Evolutionary conservation across 2,113 vertebrate genomes (phyloP).

Genomic region (Mesocricetus auratus): DNA sequence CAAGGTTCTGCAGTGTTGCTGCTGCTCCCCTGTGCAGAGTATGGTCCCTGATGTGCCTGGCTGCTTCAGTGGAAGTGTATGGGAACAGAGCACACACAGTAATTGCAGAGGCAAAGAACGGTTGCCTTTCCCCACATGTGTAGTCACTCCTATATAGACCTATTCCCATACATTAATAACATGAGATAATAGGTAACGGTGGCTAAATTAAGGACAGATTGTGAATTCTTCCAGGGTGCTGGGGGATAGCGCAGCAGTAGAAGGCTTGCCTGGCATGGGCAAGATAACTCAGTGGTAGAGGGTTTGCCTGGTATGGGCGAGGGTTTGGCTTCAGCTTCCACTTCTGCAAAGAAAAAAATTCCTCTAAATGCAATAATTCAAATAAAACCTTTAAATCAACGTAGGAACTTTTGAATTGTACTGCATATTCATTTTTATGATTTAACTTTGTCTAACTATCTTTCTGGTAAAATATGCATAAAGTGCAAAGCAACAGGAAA

Average conservation of each 20-base stretch:
- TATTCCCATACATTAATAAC: neutral
- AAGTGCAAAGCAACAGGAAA: neutral
- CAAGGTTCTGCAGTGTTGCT: neutral
- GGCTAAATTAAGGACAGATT: neutral
- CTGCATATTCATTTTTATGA: neutral
- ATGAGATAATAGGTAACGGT: fast-evolving
- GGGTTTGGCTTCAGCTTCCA: neutral
- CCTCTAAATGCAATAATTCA: neutral
- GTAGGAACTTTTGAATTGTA: neutral
- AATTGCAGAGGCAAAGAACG: fast-evolving
- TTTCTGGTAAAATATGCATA: neutral
- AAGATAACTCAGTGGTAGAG: neutral
- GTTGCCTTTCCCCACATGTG: neutral
- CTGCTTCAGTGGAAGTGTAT: fast-evolving
- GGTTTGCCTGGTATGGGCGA: neutral
- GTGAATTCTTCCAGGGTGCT: neutral
- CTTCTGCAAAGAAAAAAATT: neutral
- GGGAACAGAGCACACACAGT: fast-evolving
- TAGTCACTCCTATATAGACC: no score
- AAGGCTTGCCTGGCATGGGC: neutral
- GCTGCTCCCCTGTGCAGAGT: no score
- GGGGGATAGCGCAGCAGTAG: neutral
- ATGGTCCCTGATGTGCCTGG: neutral
- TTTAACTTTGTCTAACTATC: neutral
- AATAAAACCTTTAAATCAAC: neutral